phyloP scores from a whole-genome alignment of 2,797 vertebrate species.

The Betta splendens region DNA sequence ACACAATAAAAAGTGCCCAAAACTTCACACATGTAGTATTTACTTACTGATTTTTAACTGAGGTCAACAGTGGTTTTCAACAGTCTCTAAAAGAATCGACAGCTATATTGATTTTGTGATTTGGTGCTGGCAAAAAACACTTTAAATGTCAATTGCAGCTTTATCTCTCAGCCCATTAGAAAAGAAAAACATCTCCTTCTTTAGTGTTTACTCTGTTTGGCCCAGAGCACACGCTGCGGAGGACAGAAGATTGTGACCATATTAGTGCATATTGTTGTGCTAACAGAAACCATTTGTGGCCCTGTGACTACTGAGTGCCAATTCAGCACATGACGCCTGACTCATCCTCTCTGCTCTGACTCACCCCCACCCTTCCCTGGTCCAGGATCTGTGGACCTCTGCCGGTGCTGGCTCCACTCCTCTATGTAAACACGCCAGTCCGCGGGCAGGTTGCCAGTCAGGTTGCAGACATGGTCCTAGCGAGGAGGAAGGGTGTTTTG shows the following conservation, averaged over 20 bases:
- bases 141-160: conserved; percentile 12
- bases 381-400: conserved; percentile 60
- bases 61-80: conserved; percentile 11
- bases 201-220: too few species aligned
- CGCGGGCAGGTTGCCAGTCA: conserved; percentile 44
- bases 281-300: conserved; percentile 47
- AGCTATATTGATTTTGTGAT: conserved; percentile 15
- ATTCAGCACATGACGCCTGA: conserved; percentile 70
- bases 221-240: conserved; percentile 13
- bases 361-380: conserved; percentile 52
- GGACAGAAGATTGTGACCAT: conserved; percentile 19
- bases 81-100: conserved; percentile 3
- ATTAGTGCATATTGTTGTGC: conserved; percentile 15
- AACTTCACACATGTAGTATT: too few species aligned
- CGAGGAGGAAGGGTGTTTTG: conserved; percentile 35
- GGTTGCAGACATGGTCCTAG: conserved; percentile 32
- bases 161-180: background rate
- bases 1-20: conserved; percentile 1
- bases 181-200: too few species aligned
- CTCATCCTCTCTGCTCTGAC: conserved; percentile 64
- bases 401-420: conserved; percentile 43
- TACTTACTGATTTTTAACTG: too few species aligned
- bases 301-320: conserved; percentile 36
- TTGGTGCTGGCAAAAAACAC: conserved; percentile 17
- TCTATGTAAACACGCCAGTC: conserved; percentile 29